These are phyloP conservation scores for Drosophila atroscutellata DNA, from an alignment of 2,888 invertebrate genomes.

Conservation along the genomic window DNA sequence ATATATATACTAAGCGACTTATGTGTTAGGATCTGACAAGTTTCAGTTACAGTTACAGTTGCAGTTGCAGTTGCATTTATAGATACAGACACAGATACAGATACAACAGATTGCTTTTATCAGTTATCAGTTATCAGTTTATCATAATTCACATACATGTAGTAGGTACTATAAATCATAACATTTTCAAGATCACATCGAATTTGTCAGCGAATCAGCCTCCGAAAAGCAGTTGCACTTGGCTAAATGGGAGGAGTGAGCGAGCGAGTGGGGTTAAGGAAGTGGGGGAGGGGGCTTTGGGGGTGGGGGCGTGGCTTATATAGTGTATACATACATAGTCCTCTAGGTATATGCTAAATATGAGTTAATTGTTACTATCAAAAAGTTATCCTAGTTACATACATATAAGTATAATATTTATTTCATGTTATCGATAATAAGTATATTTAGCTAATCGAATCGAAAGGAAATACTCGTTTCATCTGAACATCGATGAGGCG, in stretches of 20 bases:
- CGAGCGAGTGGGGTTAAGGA: background rate
- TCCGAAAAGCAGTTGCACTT: conserved; percentile 42
- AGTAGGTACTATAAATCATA: conserved; percentile 31
- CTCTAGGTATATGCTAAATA: conserved; percentile 18
- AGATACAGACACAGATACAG: background rate
- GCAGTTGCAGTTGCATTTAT: conserved; percentile 14
- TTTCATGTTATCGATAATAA: conserved; percentile 39
- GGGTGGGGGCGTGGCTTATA: background rate
- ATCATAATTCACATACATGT: background rate
- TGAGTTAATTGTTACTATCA: conserved; percentile 52
- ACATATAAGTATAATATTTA: conserved; percentile 9
- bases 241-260: conserved; percentile 1
- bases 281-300: background rate
- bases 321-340: conserved; percentile 22
- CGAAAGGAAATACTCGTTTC: conserved; percentile 45
- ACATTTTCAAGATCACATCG: conserved; percentile 55
- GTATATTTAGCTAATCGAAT: conserved; percentile 65
- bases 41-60: conserved; percentile 5
- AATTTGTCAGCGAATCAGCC: conserved; percentile 42
- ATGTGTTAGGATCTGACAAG: conserved; percentile 37
- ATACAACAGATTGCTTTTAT: conserved; percentile 30
- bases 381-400: conserved; percentile 56
- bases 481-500: conserved; percentile 20
- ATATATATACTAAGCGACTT: conserved; percentile 28
- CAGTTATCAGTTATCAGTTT: conserved; percentile 12